Percentiles rank a stretch among this genome's conserved stretches.
These are phyloP conservation scores for Xestia xanthographa DNA, from an alignment of 2,888 invertebrate genomes.

Conservation along the genomic window DNA sequence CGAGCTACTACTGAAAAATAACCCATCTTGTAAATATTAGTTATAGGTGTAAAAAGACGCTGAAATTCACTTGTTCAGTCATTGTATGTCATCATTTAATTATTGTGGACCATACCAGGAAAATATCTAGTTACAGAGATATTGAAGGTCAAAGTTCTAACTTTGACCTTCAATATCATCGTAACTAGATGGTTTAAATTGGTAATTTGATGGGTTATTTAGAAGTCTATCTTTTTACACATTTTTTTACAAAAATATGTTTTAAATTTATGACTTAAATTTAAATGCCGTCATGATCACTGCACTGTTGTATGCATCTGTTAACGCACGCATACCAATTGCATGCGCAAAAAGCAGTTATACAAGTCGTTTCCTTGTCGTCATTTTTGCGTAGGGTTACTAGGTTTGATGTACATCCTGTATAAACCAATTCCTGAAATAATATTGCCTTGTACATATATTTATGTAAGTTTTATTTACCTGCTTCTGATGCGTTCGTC, in stretches of 20 bases:
- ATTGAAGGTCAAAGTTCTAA: too few species aligned
- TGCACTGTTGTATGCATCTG: neutral
- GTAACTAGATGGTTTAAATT: too few species aligned
- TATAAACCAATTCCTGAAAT: neutral
- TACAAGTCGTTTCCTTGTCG: neutral
- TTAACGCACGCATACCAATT: neutral
- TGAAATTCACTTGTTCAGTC: too few species aligned
- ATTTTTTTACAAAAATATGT: neutral
- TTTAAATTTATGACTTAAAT: neutral
- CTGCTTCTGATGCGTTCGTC: constrained; percentile 1
- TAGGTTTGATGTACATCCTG: neutral
- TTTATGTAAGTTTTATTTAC: constrained; percentile 31
- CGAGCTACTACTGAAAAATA: neutral
- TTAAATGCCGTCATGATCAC: neutral
- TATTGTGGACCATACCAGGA: neutral
- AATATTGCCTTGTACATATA: constrained; percentile 13
- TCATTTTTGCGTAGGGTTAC: neutral
- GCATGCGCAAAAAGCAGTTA: too few species aligned
- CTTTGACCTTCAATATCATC: too few species aligned
- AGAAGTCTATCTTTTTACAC: neutral
- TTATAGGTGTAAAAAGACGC: too few species aligned
- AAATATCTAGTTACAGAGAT: too few species aligned
- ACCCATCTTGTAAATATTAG: constrained; percentile 7
- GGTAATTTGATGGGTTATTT: too few species aligned
- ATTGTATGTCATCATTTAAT: too few species aligned